Evolutionary conservation across 2,113 vertebrate genomes (phyloP).

Genomic region (Sander vitreus): DNA sequence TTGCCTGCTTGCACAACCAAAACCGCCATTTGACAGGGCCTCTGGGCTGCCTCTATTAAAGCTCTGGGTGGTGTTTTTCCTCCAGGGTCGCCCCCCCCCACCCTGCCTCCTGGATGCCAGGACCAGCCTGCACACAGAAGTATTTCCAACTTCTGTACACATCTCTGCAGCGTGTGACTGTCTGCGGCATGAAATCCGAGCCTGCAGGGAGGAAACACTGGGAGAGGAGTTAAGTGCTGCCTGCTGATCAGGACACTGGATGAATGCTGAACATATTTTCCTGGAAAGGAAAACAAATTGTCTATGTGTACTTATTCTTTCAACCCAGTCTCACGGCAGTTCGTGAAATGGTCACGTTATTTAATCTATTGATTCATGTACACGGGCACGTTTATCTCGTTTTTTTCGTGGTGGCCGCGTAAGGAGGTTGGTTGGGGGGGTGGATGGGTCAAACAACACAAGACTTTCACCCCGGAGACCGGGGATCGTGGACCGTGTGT

Average conservation of each 20-base stretch:
- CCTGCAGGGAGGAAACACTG: constrained; percentile 66
- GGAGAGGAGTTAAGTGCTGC: constrained; percentile 69
- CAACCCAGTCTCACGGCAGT: too few species aligned
- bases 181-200: constrained; percentile 61
- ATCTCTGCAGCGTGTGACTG: constrained; percentile 53
- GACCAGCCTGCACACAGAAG: constrained; percentile 59
- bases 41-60: constrained; percentile 79
- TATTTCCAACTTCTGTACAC: constrained; percentile 61
- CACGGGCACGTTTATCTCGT: too few species aligned
- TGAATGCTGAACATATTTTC: constrained; percentile 56
- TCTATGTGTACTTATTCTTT: not conserved
- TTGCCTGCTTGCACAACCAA: constrained; percentile 73
- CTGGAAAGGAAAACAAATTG: constrained; percentile 33
- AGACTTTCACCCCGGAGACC: too few species aligned
- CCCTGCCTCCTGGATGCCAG: constrained; percentile 56
- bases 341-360: too few species aligned
- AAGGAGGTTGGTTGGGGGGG: too few species aligned
- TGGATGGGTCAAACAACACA: too few species aligned
- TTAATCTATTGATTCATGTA: too few species aligned
- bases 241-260: constrained; percentile 69
- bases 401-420: too few species aligned
- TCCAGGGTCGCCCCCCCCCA: constrained; percentile 65
- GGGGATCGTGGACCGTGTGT: too few species aligned
- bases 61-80: constrained; percentile 70
- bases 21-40: constrained; percentile 68